phyloP scores from a whole-genome alignment of 2,113 vertebrate genomes.

The Daubentonia madagascariensis region DNA sequence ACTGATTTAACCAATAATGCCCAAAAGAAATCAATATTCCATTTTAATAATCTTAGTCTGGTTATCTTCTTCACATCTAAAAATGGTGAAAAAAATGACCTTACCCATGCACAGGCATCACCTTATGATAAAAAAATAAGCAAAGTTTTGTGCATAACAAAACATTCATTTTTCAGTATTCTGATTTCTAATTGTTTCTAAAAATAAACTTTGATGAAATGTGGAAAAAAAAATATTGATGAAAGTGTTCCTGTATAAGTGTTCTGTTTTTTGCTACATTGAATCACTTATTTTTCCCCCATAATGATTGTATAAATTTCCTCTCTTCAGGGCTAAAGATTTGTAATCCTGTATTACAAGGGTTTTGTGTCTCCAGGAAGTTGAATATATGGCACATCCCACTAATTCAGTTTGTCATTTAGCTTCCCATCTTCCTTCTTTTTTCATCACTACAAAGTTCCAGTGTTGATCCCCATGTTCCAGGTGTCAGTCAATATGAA shows the following conservation, averaged over 20 bases:
- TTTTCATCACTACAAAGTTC: slow-evolving; percentile 73
- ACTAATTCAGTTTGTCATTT: slow-evolving; percentile 66
- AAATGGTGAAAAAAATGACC: too few species aligned
- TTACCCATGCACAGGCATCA: too few species aligned
- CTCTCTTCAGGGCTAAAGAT: neutral
- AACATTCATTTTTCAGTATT: too few species aligned
- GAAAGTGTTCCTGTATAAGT: neutral
- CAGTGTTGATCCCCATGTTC: slow-evolving; percentile 64
- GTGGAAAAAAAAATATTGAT: neutral
- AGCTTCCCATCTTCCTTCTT: slow-evolving; percentile 34
- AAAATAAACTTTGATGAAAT: too few species aligned
- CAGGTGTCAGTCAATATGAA: slow-evolving; percentile 80
- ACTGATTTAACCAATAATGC: too few species aligned
- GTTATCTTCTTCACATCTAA: too few species aligned
- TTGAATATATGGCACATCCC: slow-evolving; percentile 6
- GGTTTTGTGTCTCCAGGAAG: slow-evolving; percentile 30
- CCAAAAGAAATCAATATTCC: too few species aligned
- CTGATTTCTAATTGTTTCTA: too few species aligned
- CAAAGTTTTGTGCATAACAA: too few species aligned
- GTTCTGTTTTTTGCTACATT: neutral
- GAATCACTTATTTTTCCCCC: neutral
- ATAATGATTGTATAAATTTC: neutral
- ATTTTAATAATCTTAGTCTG: too few species aligned
- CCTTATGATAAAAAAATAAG: too few species aligned
- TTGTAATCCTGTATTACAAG: neutral